Percentiles rank a stretch among this genome's conserved stretches.
phyloP scores from a whole-genome alignment of 2,797 vertebrate species.

The Paguma larvata region DNA sequence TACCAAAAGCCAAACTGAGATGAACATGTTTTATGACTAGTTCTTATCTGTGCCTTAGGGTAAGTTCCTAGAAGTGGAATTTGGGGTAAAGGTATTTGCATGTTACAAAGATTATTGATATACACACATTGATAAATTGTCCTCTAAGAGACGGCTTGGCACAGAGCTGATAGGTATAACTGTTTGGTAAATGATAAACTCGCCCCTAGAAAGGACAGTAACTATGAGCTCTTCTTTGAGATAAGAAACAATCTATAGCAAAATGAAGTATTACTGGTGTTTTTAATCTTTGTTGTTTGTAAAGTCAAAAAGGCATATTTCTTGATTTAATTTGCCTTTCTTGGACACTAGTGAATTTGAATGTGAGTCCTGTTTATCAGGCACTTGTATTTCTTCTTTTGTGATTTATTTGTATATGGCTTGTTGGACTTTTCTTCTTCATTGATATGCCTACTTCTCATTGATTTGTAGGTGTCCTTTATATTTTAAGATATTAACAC shows the following conservation, averaged over 20 bases:
- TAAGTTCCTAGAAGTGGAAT: not conserved
- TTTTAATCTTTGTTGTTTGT: not conserved
- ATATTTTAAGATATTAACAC: conserved; percentile 2
- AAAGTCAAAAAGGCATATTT: not conserved
- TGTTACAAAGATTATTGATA: not conserved
- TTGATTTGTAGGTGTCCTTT: not conserved
- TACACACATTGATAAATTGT: not conserved
- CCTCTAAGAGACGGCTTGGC: not conserved
- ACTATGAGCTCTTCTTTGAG: not conserved
- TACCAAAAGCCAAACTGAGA: not conserved
- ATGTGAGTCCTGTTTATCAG: not conserved
- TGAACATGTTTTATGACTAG: not conserved
- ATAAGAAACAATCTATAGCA: not conserved
- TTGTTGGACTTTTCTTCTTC: not conserved
- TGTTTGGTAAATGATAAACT: not conserved
- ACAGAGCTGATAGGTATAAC: not conserved
- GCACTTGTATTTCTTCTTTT: not conserved
- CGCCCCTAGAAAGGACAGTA: not conserved
- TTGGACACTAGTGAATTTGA: not conserved
- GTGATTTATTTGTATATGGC: not conserved
- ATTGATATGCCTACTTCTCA: not conserved
- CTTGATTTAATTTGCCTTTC: not conserved
- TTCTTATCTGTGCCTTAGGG: not conserved
- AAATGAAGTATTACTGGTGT: not conserved
- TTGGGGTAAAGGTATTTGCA: not conserved